A percentile compares a stretch with the other conserved stretches of the same genome.
phyloP scores from a whole-genome alignment of 2,888 invertebrate genomes.

The Pyrocoelia pectoralis region DNA sequence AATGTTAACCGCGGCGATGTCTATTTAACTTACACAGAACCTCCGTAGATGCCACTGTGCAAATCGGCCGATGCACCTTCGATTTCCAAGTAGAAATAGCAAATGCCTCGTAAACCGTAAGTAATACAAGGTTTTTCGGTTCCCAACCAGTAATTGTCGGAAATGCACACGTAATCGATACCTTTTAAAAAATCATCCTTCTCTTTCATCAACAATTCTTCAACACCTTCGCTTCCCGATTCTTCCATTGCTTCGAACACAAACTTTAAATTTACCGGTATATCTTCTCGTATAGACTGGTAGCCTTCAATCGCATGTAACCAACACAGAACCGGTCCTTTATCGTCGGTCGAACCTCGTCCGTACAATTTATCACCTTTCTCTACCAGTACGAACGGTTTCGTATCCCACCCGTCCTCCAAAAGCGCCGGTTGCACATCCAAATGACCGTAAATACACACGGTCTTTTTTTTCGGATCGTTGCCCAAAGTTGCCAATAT shows the following conservation, averaged over 20 bases:
- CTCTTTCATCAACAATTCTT: conserved; percentile 76
- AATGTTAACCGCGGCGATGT: background rate
- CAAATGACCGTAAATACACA: conserved; percentile 95
- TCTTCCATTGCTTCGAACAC: conserved; percentile 99
- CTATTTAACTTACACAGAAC: conserved; percentile 80
- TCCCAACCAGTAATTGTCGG: conserved; percentile 99
- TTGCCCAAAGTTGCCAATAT: conserved; percentile 81
- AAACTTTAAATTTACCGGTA: conserved; percentile 85
- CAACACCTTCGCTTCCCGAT: conserved; percentile 94
- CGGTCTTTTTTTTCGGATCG: conserved; percentile 88
- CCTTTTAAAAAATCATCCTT: conserved; percentile 82
- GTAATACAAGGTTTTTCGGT: conserved; percentile 97
- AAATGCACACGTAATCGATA: conserved; percentile 96
- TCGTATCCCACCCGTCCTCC: conserved; percentile 95
- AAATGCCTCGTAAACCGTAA: conserved; percentile 93
- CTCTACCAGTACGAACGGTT: conserved; percentile 91
- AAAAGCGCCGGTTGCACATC: conserved; percentile 96
- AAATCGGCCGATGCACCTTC: conserved; percentile 91
- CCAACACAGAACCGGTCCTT: conserved; percentile 94
- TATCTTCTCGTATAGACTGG: conserved; percentile 67
- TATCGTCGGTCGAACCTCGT: conserved; percentile 89
- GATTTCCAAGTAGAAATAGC: conserved; percentile 89
- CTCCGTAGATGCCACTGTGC: conserved; percentile 96
- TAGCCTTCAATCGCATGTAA: conserved; percentile 91
- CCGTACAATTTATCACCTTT: conserved; percentile 90